Evolutionary conservation across 1,140 invertebrate genomes (phyloP).

Genomic region (Diabrotica undecimpunctata): DNA sequence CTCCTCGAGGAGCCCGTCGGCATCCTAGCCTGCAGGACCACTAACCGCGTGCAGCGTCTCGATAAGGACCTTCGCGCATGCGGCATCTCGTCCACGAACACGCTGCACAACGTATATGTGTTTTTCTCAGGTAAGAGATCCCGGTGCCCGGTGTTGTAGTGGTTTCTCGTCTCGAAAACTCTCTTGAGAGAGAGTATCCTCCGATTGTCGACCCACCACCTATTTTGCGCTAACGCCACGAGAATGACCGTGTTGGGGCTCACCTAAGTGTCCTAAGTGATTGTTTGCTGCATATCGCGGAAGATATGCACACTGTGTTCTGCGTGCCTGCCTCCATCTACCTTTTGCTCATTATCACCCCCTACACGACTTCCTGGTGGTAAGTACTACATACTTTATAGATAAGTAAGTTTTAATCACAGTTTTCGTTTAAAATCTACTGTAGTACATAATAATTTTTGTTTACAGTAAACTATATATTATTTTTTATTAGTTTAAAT

Average conservation of each 20-base stretch:
- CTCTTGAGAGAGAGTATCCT: slow-evolving; percentile 15
- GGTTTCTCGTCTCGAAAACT: neutral
- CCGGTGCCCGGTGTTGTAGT: neutral
- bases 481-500: too few relatives aligned
- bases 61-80: slow-evolving; percentile 15
- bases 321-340: slow-evolving; percentile 36
- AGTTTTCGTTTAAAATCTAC: neutral
- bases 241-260: slow-evolving; percentile 40
- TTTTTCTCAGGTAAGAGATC: slow-evolving; percentile 1
- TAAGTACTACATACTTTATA: slow-evolving; percentile 30
- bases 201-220: slow-evolving; percentile 19
- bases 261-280: slow-evolving; percentile 32
- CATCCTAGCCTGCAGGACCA: slow-evolving; percentile 5
- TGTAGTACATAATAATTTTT: neutral
- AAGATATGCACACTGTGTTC: slow-evolving; percentile 43
- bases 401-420: neutral
- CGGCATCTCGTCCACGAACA: slow-evolving; percentile 3
- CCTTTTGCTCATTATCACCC: slow-evolving; percentile 43
- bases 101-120: slow-evolving; percentile 7
- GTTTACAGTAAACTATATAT: too few relatives aligned
- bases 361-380: slow-evolving; percentile 43
- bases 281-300: slow-evolving; percentile 38
- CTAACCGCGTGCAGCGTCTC: neutral
- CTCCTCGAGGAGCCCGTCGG: neutral
- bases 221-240: neutral